Conservation (phyloP, 1,140 invertebrate genomes). For the Ips typographus region DNA sequence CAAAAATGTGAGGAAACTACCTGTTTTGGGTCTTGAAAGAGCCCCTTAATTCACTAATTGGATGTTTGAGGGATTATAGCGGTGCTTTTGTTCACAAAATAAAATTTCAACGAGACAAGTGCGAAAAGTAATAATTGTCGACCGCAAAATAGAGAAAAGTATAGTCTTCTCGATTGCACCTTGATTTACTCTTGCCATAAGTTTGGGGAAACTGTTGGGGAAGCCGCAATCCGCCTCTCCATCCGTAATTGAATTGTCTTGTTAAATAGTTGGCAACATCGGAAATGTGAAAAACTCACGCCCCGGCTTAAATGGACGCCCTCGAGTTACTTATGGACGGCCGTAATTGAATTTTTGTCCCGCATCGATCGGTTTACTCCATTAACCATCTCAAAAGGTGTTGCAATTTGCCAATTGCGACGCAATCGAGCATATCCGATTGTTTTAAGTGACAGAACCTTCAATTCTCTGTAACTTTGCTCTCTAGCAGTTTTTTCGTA, state of each 20-base stretch:
- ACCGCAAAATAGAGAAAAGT: slow-evolving; percentile 22
- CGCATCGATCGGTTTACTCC: slow-evolving; percentile 23
- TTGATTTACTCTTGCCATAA: slow-evolving; percentile 39
- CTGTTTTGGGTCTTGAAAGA: slow-evolving; percentile 19
- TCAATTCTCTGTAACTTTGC: too few species aligned
- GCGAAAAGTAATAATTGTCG: slow-evolving; percentile 21
- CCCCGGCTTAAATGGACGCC: slow-evolving; percentile 47
- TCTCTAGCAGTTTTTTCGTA: too few species aligned
- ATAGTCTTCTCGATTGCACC: slow-evolving; percentile 37
- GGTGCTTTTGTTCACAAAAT: slow-evolving; percentile 6
- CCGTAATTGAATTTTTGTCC: slow-evolving; percentile 50
- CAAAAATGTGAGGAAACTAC: slow-evolving; percentile 23
- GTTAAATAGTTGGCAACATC: slow-evolving; percentile 44
- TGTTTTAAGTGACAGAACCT: too few species aligned
- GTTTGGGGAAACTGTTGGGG: slow-evolving; percentile 32
- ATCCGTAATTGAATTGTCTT: slow-evolving; percentile 52
- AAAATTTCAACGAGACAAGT: slow-evolving; percentile 3
- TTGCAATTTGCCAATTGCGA: too few species aligned
- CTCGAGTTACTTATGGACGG: slow-evolving; percentile 46
- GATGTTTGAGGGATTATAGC: slow-evolving; percentile 19
- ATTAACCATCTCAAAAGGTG: too few species aligned
- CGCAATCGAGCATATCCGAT: too few species aligned
- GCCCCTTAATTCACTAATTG: slow-evolving; percentile 22
- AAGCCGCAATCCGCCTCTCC: slow-evolving; percentile 24
- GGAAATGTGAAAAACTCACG: slow-evolving; percentile 40